Evolutionary conservation across 1,140 invertebrate species (phyloP), one percentile per base, ranked within the genome.

Genomic region (Drosophila parvula): DNA sequence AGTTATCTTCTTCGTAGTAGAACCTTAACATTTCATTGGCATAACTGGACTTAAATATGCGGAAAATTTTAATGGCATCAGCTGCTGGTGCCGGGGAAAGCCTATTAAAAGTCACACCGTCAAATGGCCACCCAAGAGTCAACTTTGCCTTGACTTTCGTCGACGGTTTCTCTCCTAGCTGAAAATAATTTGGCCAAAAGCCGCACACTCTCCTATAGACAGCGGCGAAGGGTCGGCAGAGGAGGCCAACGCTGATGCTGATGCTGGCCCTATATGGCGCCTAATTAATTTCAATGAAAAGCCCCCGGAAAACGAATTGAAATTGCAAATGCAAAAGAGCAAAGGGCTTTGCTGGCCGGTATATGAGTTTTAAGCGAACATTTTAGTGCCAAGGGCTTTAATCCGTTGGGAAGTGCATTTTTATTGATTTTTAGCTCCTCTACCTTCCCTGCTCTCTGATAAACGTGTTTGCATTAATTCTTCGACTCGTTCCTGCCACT

Each of bases 211-310:
- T 53, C 47, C 14, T 5, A 67, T 16, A 50, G 48, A 50, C n/a
- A 32, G 38, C 10, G 10, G n/a, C 5, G 9, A 8, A 38, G 10
- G 57, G 36, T n/a, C 28, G 14, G 11, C 16, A 34, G 9, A 14
- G 27, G 67, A 45, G 51, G 0, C n/a, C n/a, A n/a, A n/a, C n/a
- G n/a, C 74, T 81, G 76, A 82, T 76, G 65, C 47, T 81, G 73
- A 79, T 83, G 71, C 78, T 76, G 76, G 43, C 14, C 36, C 74
- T 82, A 83, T 81, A 83, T 68, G 80, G 67, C 48, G 58, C 73
- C 80, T 84, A 84, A 84, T 84, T 84, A 84, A 83, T 84, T 84
- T 84, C 67, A 83, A 83, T 74, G 50, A 76, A 83, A 74, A 70
- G 68, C 76, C 56, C 77, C 38, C 60, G 79, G 79, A 77, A 27